phyloP scores from a whole-genome alignment of 1,140 invertebrate species.

The Phenacoccus solenopsis region DNA sequence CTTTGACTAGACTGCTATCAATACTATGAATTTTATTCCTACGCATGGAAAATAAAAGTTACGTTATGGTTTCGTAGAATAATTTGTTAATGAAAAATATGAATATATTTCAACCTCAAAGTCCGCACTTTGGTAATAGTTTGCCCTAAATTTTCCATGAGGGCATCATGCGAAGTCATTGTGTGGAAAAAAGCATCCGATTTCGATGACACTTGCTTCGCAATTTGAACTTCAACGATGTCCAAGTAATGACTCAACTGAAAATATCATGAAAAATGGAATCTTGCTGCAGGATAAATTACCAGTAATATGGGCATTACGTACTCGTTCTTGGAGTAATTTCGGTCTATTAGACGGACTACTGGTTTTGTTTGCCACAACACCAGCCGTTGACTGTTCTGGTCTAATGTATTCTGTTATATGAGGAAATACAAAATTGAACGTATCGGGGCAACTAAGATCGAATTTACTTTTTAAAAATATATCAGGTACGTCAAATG shows the following conservation, averaged over 20 bases:
- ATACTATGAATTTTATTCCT: slow-evolving; percentile 27
- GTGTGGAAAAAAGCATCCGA: slow-evolving; percentile 94
- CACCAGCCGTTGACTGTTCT: not conserved
- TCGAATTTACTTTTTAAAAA: slow-evolving; percentile 74
- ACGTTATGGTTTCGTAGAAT: not conserved
- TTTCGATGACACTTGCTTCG: slow-evolving; percentile 87
- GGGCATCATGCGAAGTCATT: slow-evolving; percentile 88
- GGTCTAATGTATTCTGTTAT: slow-evolving; percentile 13
- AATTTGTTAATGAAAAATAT: not conserved
- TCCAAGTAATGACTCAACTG: slow-evolving; percentile 88
- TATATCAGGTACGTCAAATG: slow-evolving; percentile 50
- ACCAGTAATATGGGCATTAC: no score
- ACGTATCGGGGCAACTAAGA: slow-evolving; percentile 67
- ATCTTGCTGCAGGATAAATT: not conserved
- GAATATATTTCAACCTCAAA: slow-evolving; percentile 38
- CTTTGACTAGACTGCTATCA: slow-evolving; percentile 47
- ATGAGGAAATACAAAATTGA: slow-evolving; percentile 57
- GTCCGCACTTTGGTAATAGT: slow-evolving; percentile 66
- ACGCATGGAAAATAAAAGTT: not conserved
- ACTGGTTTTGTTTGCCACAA: not conserved
- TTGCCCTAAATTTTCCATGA: slow-evolving; percentile 75
- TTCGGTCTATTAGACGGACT: slow-evolving; percentile 4
- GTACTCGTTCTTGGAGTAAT: slow-evolving; percentile 6
- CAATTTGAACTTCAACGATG: slow-evolving; percentile 89
- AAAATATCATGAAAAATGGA: slow-evolving; percentile 4